Evolutionary conservation across 2,888 invertebrate genomes (phyloP), one percentile per base, ranked within the genome.

Genomic region (Xestia c-nigrum): DNA sequence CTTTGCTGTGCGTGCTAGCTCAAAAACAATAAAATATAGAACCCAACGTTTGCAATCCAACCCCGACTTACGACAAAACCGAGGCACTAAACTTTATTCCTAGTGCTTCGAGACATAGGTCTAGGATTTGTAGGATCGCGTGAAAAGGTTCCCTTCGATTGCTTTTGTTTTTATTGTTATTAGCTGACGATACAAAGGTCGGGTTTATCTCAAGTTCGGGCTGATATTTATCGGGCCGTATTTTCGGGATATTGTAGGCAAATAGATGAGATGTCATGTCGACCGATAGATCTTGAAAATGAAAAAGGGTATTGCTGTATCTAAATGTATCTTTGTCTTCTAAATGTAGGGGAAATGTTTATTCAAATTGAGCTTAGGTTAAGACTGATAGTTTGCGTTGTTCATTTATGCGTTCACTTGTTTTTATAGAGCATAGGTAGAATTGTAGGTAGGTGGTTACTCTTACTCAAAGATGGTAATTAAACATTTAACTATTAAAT

Each of bases 131-230:
- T 75, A 74, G 73, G 71, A 77, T 80, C 63, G 65, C 57, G 66
- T 74, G 81, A 72, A 75, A 76, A 75, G 82, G 85, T 76, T 74
- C 38, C 24, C 57, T 69, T 72, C 70, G 82, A 87, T 85, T 79
- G 85, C 87, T 85, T 85, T 85, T 79, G 85, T 85, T 79, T 85
- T 85, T 85, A 85, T 87, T 85, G 81, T 78, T 87, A 87, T 81
- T 81, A 79, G 68, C 59, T 40, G 63, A 24, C 65, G 71, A 75
- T 84, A 73, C 74, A 66, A 61, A 74, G 85, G 87, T 72, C 68
- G 73, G 85, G 68, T 72, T 81, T 72, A 72, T 66, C 46, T 75
- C 47, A 46, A 72, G 50, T 73, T 78, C 52, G 50, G 78, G 43
- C 40, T 64, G 59, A 73, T 72, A 75, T 78, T 75, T 78, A 74